These are phyloP conservation scores for Antedon bifida DNA, from an alignment of 35 echinoderm and acorn worm species.

Conservation along the genomic window DNA sequence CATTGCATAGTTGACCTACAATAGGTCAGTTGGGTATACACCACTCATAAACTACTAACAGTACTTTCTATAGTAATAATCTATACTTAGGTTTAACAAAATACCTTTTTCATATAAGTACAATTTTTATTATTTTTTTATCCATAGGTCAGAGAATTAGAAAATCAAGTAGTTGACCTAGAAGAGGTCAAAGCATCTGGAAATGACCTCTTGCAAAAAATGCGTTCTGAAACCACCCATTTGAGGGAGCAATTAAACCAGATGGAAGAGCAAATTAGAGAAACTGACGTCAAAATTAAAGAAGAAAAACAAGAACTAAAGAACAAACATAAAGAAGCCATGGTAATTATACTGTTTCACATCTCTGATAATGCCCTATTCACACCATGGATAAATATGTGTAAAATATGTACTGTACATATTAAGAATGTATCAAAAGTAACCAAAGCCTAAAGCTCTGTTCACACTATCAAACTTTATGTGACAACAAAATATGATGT, in stretches of 20 bases:
- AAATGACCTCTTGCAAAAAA: slow-evolving; percentile 25
- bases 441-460: not conserved
- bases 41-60: too few species aligned
- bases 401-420: too few species aligned
- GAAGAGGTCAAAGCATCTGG: slow-evolving; percentile 46
- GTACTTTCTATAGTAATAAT: too few species aligned
- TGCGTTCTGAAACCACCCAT: slow-evolving; percentile 66
- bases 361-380: not conserved
- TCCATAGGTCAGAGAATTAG: slow-evolving; percentile 74
- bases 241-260: slow-evolving; percentile 43
- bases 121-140: not conserved
- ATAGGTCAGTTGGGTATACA: too few species aligned
- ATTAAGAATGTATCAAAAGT: not conserved
- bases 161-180: slow-evolving; percentile 45
- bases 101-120: too few species aligned
- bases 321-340: slow-evolving; percentile 36
- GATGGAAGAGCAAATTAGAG: slow-evolving; percentile 66
- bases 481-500: too few species aligned
- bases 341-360: slow-evolving; percentile 26
- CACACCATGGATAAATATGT: too few species aligned
- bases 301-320: slow-evolving; percentile 31
- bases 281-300: slow-evolving; percentile 42
- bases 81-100: too few species aligned
- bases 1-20: too few species aligned
- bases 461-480: too few species aligned